Evolutionary conservation across 2,888 invertebrate species (phyloP), one percentile per base, ranked within the genome.

Genomic region (Poecilus cupreus): DNA sequence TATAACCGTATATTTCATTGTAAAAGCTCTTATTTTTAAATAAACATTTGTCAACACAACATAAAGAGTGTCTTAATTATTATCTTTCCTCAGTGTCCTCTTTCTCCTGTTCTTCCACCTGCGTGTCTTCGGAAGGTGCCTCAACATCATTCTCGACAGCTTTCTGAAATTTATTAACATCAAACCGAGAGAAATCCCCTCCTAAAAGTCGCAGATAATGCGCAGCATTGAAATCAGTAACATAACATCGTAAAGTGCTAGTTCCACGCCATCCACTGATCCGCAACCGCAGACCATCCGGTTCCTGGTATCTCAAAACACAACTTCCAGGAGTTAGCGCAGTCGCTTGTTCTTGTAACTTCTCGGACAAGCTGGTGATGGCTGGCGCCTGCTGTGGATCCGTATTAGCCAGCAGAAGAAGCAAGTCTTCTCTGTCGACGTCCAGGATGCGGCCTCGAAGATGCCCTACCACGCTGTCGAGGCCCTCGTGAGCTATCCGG

Each of bases 191-290:
- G 76, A 94, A 93, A 88, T 98, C 97, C 4, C 94, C 96, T 0
- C 97, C 97, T 84, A 97, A 91, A 54, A 98, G 90, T 8, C 98
- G 89, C 68, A 98, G 89, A 85, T 96, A 96, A 89, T 98, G 98
- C 18, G 97, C 92, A 0, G 97, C 94, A 87, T 97, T 97, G 80
- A 94, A 93, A 26, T 93, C 92, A 22, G 96, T 94, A 37, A 98
- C 95, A 89, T 98, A 98, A 0, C 97, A 97, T 13, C 97, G 91
- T 18, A 98, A 90, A 0, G 97, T 96, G 82, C 93, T 93, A 10
- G 94, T 95, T 3, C 98, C 98, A 83, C 96, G 93, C 98, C 98
- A 98, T 0, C 98, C 98, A 68, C 96, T 96, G 82, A 97, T 89
- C 43, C 93, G 92, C 70, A 97, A 90, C 3, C 91, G 89, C 0